Conservation (phyloP, 2,113 vertebrate genomes). For the Corvus moneduloides region DNA sequence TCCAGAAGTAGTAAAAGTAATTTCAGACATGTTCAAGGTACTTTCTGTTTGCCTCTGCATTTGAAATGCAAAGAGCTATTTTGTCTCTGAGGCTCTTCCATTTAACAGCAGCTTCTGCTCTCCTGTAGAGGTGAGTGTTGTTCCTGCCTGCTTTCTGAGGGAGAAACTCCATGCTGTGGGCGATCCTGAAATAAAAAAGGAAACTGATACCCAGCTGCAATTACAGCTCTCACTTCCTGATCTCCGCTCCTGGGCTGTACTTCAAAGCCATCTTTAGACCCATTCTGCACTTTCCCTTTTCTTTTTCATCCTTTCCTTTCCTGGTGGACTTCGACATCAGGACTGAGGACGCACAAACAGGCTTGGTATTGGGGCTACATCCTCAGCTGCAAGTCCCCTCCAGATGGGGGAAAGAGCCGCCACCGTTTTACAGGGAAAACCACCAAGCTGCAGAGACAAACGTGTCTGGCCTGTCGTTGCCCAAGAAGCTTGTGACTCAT, state of each 20-base stretch:
- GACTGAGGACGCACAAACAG: not conserved
- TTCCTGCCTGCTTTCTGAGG: not conserved
- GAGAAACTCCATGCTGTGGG: not conserved
- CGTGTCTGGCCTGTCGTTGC: slow-evolving; percentile 20
- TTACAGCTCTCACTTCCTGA: slow-evolving; percentile 46
- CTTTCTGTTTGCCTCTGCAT: not conserved
- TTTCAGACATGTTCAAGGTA: not conserved
- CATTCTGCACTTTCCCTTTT: slow-evolving; percentile 4
- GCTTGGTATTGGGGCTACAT: not conserved
- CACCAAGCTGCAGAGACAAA: not conserved
- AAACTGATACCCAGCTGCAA: slow-evolving; percentile 48
- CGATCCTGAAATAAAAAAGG: slow-evolving; percentile 19
- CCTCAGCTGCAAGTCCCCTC: not conserved
- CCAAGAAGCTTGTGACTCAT: slow-evolving; percentile 46
- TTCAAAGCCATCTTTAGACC: slow-evolving; percentile 35
- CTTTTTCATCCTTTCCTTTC: not conserved
- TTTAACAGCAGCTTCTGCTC: not conserved
- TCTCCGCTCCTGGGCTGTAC: not conserved
- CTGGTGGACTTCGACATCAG: not conserved
- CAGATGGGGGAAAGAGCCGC: not conserved
- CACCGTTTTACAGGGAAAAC: not conserved
- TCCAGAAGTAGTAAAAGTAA: not conserved
- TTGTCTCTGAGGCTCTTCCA: not conserved
- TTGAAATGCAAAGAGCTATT: not conserved
- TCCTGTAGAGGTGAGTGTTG: not conserved